Base-by-base conservation (phyloP, 2,888 invertebrate species). In the Andrena bicolor region DNA sequence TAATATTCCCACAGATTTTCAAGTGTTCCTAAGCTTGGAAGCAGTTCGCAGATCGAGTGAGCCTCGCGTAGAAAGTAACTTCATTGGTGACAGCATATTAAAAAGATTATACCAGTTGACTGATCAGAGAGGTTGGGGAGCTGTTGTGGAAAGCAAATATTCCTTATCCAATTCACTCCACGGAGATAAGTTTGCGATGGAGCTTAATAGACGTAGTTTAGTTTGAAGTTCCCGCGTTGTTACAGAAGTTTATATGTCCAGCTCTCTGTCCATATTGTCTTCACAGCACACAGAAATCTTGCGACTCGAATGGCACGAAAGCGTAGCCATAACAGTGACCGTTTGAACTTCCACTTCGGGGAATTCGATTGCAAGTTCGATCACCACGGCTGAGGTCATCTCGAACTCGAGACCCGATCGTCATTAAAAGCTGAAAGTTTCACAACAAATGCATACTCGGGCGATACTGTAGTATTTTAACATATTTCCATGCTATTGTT, bases 281-380 rank as follows among this genome's bases (percentile, higher is more conserved):
- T 49, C 16, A 6, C 7, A 41, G 69, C 70, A 70, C 30, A 48
- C 56, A 65, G 51, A 69, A 81, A 81, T 73, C 69, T 80, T 79
- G 35, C 26, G 30, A 64, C 26, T 48, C 68, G 28, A 68, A 58
- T 28, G n/a, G 58, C 35, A 48, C 10, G 56, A 48, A 74, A 74
- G 58, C 70, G n/a, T 66, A 35, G 26, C 68, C 49, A 63, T 81
- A 81, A 63, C 60, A 73, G 26, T 79, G 80, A 61, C 64, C 80
- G 70, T 70, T 65, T 28, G 65, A 82, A 82, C 74, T 74, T 74
- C 70, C 51, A 65, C 53, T 16, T n/a, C n/a, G 49, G 6, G n/a
- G 35, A 61, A 72, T 80, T 82, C 69, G 80, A 69, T 76, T 51
- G 68, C 56, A 82, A 82, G 82, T 80, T 80, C 69, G 72, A 65